phyloP scores from a whole-genome alignment of 2,113 vertebrate genomes.

The Meles meles region DNA sequence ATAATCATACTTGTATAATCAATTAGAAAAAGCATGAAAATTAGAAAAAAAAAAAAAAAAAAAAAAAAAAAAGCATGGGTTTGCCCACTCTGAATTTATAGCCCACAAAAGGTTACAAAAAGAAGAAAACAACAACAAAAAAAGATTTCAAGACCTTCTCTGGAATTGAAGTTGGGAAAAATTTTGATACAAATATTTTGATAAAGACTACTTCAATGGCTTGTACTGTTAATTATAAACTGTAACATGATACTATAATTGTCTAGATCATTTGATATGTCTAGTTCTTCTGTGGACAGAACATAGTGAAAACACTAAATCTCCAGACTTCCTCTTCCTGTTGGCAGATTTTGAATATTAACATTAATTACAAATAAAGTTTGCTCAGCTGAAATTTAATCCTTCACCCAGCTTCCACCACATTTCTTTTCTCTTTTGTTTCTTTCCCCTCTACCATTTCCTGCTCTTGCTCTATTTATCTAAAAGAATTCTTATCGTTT shows the following conservation, averaged over 20 bases:
- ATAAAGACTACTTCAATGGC: not conserved
- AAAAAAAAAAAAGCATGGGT: not conserved
- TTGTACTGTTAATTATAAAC: not conserved
- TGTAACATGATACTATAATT: not conserved
- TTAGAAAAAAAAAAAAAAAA: slow-evolving; percentile 30
- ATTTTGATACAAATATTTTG: slow-evolving; percentile 13
- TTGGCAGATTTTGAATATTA: slow-evolving; percentile 34
- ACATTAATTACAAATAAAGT: slow-evolving; percentile 38
- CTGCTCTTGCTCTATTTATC: not conserved
- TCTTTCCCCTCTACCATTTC: not conserved
- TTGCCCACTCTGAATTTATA: not conserved
- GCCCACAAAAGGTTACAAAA: not conserved
- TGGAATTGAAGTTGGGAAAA: not conserved
- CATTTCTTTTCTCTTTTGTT: slow-evolving; percentile 5
- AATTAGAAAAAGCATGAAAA: not conserved
- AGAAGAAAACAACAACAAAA: not conserved
- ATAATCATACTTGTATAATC: not conserved
- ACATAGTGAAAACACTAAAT: not conserved
- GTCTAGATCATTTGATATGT: not conserved
- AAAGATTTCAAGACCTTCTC: not conserved
- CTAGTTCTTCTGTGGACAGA: not conserved
- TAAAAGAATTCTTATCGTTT: not conserved
- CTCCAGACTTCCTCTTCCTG: not conserved
- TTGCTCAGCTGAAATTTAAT: not conserved
- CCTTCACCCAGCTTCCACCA: not conserved